Base-by-base conservation (phyloP, 2,888 invertebrate species). In the Neoitamus cyanurus region DNA sequence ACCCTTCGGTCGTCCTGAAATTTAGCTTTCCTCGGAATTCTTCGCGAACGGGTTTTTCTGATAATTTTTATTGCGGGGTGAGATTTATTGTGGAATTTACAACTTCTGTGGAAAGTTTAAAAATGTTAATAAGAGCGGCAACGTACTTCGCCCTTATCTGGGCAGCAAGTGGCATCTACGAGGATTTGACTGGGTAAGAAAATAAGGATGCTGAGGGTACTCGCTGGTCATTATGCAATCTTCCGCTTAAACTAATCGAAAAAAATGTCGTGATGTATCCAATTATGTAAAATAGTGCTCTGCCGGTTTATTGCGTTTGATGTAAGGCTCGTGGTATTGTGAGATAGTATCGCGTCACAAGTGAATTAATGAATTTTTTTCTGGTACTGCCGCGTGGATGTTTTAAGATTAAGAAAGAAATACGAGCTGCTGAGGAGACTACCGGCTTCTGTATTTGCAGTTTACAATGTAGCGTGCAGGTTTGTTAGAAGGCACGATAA, bases 131-230 rank as follows among this genome's bases (percentile, higher is more conserved):
- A 46, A 42, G 46, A 46, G 20, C 42, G 15, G 46, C n/a, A 4
- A 30, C n/a, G 11, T 77, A 3, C 20, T 30, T 77, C 13, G 46
- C 46, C 25, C 77, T 77, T 1, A 46, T 77, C 11, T 77, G 30
- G 28, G 37, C 13, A n/a, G 82, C 28, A 1, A 37, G n/a, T 20
- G 69, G 25, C 9, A 48, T 42, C 9, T 34, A 69, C n/a, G 82
- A 83, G 28, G 82, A 83, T 37, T 69, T 69, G 25, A 25, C 36
- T n/a, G 82, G 42, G 82, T 83, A 83, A 77, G 77, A 70, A 70
- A 31, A 70, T 25, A 77, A 77, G 36, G 20, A 34, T 36, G 73
- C 31, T 73, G 58, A 1, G 20, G 25, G 34, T 36, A 34, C 34
- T 34, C 34, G n/a, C 7, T n/a, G n/a, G 31, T 4, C 36, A 20